phyloP scores from a whole-genome alignment of 1,140 invertebrate genomes.

The Triops cancriformis region DNA sequence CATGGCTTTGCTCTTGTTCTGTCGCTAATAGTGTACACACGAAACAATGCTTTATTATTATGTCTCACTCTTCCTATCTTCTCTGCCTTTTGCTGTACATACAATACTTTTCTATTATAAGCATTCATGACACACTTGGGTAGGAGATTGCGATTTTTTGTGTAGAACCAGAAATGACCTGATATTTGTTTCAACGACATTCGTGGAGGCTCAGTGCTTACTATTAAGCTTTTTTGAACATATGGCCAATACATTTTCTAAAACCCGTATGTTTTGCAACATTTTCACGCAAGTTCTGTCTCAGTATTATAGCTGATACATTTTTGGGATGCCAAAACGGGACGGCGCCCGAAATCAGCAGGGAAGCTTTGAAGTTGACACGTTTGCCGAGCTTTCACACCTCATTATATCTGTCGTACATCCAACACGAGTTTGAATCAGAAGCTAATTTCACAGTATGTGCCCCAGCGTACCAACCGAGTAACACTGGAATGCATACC shows the following conservation, averaged over 20 bases:
- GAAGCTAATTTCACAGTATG: not conserved
- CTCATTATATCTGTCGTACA: constrained; percentile 4
- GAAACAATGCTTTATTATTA: not conserved
- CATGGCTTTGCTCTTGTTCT: not conserved
- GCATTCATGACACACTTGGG: not conserved
- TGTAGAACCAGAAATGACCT: constrained; percentile 1
- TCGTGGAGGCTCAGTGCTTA: constrained; percentile 3
- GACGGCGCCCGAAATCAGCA: not conserved
- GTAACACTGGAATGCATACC: not conserved
- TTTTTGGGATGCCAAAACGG: not conserved
- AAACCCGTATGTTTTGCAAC: not conserved
- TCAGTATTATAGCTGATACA: not conserved
- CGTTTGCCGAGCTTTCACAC: not conserved
- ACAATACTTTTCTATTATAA: not conserved
- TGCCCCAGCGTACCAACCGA: not conserved
- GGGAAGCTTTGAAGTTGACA: constrained; percentile 2
- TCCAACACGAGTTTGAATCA: not conserved
- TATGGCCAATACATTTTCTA: not conserved
- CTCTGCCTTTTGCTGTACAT: not conserved
- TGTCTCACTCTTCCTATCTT: not conserved
- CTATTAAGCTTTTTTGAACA: not conserved
- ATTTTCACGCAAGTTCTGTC: no score
- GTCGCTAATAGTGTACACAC: not conserved
- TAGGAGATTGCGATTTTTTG: not conserved
- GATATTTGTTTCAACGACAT: constrained; percentile 10